These are phyloP conservation scores for Pangasius djambal DNA, from an alignment of 2,797 vertebrate genomes.

Conservation along the genomic window DNA sequence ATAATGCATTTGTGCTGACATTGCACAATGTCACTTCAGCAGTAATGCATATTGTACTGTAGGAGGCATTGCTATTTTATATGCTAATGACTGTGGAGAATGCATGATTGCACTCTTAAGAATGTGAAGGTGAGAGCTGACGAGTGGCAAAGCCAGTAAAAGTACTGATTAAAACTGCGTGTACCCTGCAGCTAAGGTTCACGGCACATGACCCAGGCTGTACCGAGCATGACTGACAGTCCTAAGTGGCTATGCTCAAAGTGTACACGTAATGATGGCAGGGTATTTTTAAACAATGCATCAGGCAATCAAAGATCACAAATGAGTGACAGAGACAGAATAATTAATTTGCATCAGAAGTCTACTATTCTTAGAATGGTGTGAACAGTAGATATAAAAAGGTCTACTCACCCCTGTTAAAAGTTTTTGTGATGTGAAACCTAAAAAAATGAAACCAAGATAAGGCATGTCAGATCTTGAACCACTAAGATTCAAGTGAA, in stretches of 20 bases:
- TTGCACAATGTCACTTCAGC: slow-evolving; percentile 29
- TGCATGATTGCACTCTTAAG: slow-evolving; percentile 26
- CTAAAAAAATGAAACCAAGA: not conserved
- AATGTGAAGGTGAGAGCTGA: not conserved
- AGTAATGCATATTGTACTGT: slow-evolving; percentile 20
- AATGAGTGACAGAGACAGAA: not conserved
- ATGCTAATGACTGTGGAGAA: slow-evolving; percentile 41
- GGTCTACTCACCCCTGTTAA: not conserved
- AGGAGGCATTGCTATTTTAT: slow-evolving; percentile 15
- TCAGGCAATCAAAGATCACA: not conserved
- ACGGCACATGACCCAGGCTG: not conserved
- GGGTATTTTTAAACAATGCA: not conserved
- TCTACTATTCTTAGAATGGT: not conserved
- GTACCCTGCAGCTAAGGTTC: not conserved
- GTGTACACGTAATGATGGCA: not conserved
- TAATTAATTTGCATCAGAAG: not conserved
- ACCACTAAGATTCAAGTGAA: not conserved
- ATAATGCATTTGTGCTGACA: slow-evolving; percentile 24
- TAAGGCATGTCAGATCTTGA: not conserved
- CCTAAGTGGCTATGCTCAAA: not conserved
- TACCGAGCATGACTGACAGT: not conserved
- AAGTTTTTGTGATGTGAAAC: not conserved
- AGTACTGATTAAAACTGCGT: not conserved
- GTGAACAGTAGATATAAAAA: not conserved
- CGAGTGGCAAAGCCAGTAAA: not conserved